Evolutionary conservation across 2,797 vertebrate species (phyloP), one percentile per base, ranked within the genome.

Genomic region (Borostomias antarcticus): DNA sequence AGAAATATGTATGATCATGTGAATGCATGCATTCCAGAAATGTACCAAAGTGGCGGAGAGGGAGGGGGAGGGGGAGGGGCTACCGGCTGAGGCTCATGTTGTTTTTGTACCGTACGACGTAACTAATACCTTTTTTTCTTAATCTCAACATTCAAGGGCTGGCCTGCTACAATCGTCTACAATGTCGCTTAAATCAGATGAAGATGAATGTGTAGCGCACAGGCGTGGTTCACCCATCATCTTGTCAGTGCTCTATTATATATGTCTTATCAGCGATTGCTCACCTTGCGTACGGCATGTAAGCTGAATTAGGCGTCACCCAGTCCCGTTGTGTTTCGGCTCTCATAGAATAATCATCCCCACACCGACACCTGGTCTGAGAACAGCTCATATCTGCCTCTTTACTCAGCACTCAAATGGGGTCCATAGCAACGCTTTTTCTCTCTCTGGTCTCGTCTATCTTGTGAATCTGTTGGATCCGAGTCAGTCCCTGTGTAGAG

Each of bases 1-100:
- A 43, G 11, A n/a, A 54, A 26, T n/a, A 2, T 62, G 66, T 83
- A 66, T 72, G 64, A 72, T 83, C 66, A 84, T 75, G 76, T 85
- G 85, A 83, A 88, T 80, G 86, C 86, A 89, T 88, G 86, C 79
- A 82, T 87, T 88, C 85, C 82, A 84, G 73, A 79, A 84, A 78
- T 80, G 61, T 79, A 85, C 82, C 85, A 86, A 86, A 86, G 84
- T 80, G 81, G 64, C 74, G 73, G 74, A 78, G 59, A 70, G 69
- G 62, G 63, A 40, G 50, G 0, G 17, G 11, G 13, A 19, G n/a
- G 76, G 73, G 71, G 33, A 23, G 76, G 74, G 67, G 76, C 72
- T 70, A 23, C 53, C 23, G 66, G 69, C 72, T 68, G 68, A 61
- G 54, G 58, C 25, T 58, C 62, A 17, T 52, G 23, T 47, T 11